Evolutionary conservation across 1,140 invertebrate species (phyloP).

Genomic region (Saxidomus purpurata): DNA sequence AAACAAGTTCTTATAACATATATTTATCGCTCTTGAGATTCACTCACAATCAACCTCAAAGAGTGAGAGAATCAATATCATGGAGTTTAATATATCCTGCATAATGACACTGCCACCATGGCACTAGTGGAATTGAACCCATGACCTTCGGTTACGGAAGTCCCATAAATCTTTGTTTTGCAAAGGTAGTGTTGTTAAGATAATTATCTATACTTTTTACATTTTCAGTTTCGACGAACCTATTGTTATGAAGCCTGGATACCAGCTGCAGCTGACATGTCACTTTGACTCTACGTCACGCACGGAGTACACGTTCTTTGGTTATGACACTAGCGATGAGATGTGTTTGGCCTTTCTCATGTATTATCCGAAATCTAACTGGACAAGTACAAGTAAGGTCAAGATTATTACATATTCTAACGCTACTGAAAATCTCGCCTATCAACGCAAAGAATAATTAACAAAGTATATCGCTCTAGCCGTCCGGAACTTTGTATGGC

Average conservation of each 20-base stretch:
- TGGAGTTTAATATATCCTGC: neutral
- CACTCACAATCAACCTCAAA: too few relatives aligned
- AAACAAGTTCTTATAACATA: too few relatives aligned
- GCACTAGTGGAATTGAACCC: neutral
- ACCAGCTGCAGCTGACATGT: neutral
- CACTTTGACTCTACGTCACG: neutral
- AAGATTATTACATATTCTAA: too few relatives aligned
- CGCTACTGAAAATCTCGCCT: too few relatives aligned
- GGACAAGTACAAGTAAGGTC: neutral
- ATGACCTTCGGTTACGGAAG: neutral
- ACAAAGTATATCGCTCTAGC: too few relatives aligned
- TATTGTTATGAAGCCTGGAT: neutral
- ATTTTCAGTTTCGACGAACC: constrained; percentile 8
- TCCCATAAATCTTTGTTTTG: too few relatives aligned
- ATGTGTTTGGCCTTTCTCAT: constrained; percentile 77
- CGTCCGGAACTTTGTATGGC: too few relatives aligned
- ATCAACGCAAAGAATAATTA: too few relatives aligned
- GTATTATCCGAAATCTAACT: constrained; percentile 64
- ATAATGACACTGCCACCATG: neutral
- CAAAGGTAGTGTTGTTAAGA: too few relatives aligned
- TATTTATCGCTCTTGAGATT: too few relatives aligned
- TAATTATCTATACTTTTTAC: neutral
- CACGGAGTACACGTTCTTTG: constrained; percentile 58
- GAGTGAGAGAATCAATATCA: neutral
- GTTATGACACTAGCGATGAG: constrained; percentile 70